Conservation (phyloP, 2,113 vertebrate genomes). For the Australoheros scitulus region DNA sequence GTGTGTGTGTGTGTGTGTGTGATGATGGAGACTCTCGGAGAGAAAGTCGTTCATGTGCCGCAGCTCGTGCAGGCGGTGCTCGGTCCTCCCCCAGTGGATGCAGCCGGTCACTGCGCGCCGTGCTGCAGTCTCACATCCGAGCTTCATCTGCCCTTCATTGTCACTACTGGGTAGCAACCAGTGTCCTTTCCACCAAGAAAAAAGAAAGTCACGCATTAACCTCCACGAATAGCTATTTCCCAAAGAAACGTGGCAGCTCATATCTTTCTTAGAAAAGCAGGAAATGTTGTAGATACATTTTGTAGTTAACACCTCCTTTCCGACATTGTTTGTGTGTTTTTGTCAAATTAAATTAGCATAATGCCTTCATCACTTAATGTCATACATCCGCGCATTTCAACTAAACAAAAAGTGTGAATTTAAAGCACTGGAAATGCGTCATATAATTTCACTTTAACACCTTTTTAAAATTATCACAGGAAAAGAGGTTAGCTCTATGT, state of each 20-base stretch:
- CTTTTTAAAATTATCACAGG: neutral
- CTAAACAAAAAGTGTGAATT: neutral
- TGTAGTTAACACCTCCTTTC: neutral
- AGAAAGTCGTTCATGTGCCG: slow-evolving; percentile 68
- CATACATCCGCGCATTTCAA: neutral
- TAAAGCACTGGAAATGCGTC: neutral
- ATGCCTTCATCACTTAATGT: neutral
- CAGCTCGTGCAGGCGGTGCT: slow-evolving; percentile 76
- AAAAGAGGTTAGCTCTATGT: neutral
- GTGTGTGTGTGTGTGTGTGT: too few species aligned
- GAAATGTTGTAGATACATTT: neutral
- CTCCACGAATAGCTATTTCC: neutral
- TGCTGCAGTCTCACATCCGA: slow-evolving; percentile 73
- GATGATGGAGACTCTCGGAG: slow-evolving; percentile 70
- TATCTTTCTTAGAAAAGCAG: neutral
- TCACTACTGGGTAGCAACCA: slow-evolving; percentile 35
- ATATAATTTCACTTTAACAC: neutral
- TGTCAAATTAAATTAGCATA: neutral
- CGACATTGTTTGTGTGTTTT: neutral
- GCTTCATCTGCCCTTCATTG: slow-evolving; percentile 45
- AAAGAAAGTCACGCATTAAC: neutral
- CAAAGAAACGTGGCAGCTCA: neutral
- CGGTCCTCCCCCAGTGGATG: slow-evolving; percentile 80
- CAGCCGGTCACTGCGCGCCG: slow-evolving; percentile 71
- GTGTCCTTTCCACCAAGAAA: neutral